phyloP scores from a whole-genome alignment of 2,888 invertebrate genomes.

The Catocala nupta region DNA sequence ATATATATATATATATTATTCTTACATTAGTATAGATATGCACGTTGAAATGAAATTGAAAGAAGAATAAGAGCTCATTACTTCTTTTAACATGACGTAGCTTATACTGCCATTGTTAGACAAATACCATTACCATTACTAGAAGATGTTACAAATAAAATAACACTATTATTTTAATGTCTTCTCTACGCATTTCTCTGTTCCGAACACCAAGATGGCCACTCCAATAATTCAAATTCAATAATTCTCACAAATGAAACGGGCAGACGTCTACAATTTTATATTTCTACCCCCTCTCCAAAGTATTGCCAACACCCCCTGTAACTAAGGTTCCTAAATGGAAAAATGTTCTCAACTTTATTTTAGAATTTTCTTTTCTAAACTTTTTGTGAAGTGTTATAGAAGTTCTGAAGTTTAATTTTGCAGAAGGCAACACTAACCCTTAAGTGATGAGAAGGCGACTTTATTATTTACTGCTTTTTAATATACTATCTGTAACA shows the following conservation, averaged over 20 bases:
- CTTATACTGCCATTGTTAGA: no score
- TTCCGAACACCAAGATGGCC: constrained; percentile 57
- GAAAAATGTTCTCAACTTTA: constrained; percentile 45
- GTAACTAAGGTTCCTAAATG: constrained; percentile 30
- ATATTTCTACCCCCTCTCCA: constrained; percentile 57
- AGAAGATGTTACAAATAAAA: no score
- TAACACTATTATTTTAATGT: no score
- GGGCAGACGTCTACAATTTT: constrained; percentile 60
- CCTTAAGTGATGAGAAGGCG: constrained; percentile 3
- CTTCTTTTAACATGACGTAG: no score
- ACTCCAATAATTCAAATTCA: constrained; percentile 83
- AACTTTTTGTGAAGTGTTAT: constrained; percentile 13
- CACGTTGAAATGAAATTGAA: no score
- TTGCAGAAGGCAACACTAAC: constrained; percentile 11
- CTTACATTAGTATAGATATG: no score
- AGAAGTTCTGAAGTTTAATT: constrained; percentile 17
- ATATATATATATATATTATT: no score
- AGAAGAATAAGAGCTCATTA: no score
- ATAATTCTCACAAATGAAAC: constrained; percentile 81
- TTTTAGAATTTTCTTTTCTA: constrained; percentile 25
- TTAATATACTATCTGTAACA: no score
- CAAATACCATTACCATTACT: no score
- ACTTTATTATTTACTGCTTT: no score
- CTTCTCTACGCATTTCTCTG: constrained; percentile 20
- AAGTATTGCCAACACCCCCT: constrained; percentile 28